Evolutionary conservation across 2,113 vertebrate genomes (phyloP).

Genomic region (Entomyzon cyanotis): DNA sequence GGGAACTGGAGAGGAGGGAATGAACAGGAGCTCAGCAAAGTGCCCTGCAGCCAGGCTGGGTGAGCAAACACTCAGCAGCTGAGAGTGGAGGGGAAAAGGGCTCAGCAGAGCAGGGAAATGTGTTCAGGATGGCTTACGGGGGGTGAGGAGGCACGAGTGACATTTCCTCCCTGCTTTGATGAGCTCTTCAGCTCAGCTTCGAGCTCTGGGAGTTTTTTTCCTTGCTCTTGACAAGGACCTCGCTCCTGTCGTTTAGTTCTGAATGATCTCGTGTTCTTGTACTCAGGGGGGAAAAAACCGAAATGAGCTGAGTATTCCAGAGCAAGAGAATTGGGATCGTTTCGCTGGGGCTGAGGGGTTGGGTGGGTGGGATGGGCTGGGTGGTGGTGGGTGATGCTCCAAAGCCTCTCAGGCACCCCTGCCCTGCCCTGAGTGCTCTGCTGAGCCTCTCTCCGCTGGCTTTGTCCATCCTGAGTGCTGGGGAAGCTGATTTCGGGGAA

Average conservation of each 20-base stretch:
- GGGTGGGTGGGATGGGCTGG: background rate
- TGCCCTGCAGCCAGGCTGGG: background rate
- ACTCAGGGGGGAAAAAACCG: background rate
- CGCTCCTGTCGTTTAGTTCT: background rate
- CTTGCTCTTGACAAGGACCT: background rate
- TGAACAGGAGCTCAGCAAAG: background rate
- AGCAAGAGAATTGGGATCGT: background rate
- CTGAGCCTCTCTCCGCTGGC: fast-evolving
- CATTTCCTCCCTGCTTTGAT: background rate
- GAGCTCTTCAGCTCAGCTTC: background rate
- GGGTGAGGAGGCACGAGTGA: background rate
- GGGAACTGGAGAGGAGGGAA: background rate
- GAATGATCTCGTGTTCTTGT: background rate
- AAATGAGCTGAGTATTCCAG: background rate
- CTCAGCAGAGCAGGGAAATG: background rate
- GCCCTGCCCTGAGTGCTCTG: background rate
- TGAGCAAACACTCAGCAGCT: background rate
- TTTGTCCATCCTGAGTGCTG: background rate
- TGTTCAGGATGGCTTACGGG: background rate
- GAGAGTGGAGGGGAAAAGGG: background rate
- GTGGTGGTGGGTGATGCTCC: background rate
- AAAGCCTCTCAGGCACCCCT: background rate
- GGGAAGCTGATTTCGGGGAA: background rate
- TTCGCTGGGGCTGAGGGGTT: background rate
- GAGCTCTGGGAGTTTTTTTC: background rate